Evolutionary conservation across 2,888 invertebrate species (phyloP).

Genomic region (Candidula unifasciata): DNA sequence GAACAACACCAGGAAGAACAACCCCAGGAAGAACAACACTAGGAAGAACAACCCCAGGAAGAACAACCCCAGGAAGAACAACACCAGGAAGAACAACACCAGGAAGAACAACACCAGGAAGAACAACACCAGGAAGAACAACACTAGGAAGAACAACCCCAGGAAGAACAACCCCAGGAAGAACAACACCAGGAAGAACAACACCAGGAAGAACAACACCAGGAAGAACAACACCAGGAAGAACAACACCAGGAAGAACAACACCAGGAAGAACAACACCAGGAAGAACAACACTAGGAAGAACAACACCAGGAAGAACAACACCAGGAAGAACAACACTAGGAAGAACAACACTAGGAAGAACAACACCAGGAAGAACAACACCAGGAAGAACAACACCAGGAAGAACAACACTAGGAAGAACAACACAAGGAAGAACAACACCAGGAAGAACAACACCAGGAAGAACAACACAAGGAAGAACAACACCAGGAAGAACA

Average conservation of each 20-base stretch:
- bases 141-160: neutral
- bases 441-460: neutral
- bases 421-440: neutral
- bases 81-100: neutral
- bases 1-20: no score
- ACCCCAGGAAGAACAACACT: no score
- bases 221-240: neutral
- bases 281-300: neutral
- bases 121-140: neutral
- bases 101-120: neutral
- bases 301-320: neutral
- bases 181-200: neutral
- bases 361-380: neutral
- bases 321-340: neutral
- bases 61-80: no score
- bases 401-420: neutral
- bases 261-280: neutral
- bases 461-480: neutral
- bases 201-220: neutral
- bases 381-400: neutral
- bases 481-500: neutral
- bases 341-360: neutral
- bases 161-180: neutral
- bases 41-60: no score
- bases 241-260: neutral